Conservation (phyloP, 2,113 vertebrate genomes). For the Cairina moschata region DNA sequence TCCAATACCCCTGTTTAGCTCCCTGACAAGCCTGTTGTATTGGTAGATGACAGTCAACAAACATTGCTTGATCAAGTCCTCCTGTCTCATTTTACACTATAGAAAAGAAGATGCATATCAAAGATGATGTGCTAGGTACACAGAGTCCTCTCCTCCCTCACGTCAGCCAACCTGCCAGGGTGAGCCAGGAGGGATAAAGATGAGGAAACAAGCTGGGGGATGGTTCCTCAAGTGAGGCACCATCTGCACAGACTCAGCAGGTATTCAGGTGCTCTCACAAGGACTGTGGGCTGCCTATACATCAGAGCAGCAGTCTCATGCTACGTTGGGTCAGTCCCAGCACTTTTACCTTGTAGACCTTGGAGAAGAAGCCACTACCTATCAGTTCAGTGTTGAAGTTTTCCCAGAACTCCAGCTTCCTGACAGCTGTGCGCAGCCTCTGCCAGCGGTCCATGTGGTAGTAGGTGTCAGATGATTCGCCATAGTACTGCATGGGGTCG, state of each 20-base stretch:
- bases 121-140: background rate
- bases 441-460: conserved; percentile 86
- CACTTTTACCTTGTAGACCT: conserved; percentile 85
- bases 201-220: background rate
- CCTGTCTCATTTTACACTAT: background rate
- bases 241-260: background rate
- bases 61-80: background rate
- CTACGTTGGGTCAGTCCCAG: too few relatives aligned
- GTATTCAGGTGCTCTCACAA: background rate
- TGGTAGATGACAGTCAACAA: background rate
- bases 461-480: conserved; percentile 82
- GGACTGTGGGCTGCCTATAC: background rate
- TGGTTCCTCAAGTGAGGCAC: background rate
- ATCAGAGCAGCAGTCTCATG: background rate
- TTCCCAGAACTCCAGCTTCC: conserved; percentile 91
- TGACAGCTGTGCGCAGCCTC: conserved; percentile 84
- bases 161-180: background rate
- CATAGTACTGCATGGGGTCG: background rate
- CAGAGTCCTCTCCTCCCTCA: background rate
- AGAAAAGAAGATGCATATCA: background rate
- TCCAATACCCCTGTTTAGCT: background rate
- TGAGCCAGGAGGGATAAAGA: background rate
- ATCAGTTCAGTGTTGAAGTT: conserved; percentile 84
- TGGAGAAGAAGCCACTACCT: conserved; percentile 89
- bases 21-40: background rate